Percentiles rank a stretch among this genome's conserved stretches.
These are phyloP conservation scores for Brachyopa scutellaris DNA, from an alignment of 2,888 invertebrate genomes.

Conservation along the genomic window DNA sequence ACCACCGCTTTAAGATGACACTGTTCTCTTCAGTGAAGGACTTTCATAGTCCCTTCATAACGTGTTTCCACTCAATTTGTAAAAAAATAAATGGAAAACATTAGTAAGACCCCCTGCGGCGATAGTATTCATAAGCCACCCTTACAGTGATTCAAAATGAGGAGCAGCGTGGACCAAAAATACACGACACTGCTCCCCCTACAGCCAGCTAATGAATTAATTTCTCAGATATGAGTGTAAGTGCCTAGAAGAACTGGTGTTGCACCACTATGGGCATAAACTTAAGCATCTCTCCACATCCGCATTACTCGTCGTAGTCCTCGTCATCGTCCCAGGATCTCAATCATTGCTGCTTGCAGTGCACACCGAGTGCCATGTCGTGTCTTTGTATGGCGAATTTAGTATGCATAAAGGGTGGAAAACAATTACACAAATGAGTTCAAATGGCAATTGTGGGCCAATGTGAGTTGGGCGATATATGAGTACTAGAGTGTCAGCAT, in stretches of 20 bases:
- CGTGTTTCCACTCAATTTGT: no score
- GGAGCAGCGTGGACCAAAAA: no score
- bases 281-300: constrained; percentile 17
- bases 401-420: constrained; percentile 50
- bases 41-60: no score
- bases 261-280: no score
- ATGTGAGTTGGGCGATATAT: neutral
- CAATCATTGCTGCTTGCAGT: constrained; percentile 30
- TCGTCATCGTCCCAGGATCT: constrained; percentile 9
- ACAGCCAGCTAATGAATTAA: constrained; percentile 69
- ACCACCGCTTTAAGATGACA: no score
- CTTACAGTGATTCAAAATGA: no score
- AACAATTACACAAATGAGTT: constrained; percentile 69
- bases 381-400: constrained; percentile 42
- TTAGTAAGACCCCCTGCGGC: no score
- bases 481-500: neutral
- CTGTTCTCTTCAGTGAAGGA: no score
- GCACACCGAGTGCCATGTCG: constrained; percentile 32
- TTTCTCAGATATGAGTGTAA: constrained; percentile 62
- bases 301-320: neutral
- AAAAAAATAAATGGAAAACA: no score
- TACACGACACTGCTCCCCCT: no score
- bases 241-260: constrained; percentile 49
- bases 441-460: constrained; percentile 41
- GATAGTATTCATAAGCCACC: no score